These are phyloP conservation scores for Volucella zonaria DNA, from an alignment of 2,888 invertebrate species.

Conservation along the genomic window DNA sequence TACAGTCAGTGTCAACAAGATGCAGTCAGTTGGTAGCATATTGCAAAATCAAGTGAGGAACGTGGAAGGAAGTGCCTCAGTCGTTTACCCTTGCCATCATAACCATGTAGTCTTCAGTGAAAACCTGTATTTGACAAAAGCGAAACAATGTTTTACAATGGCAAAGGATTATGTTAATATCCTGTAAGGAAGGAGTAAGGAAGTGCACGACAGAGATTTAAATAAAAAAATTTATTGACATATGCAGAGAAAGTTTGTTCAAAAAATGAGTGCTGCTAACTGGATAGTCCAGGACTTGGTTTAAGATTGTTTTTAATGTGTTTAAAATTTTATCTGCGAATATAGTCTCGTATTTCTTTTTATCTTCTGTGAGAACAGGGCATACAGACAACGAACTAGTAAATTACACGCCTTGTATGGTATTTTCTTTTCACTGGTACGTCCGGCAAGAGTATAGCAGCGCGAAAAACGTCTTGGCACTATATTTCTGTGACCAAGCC, in stretches of 20 bases:
- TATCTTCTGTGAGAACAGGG: too few species aligned
- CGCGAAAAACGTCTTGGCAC: too few species aligned
- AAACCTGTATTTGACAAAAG: slow-evolving; percentile 59
- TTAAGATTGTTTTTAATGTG: too few species aligned
- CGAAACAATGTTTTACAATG: slow-evolving; percentile 51
- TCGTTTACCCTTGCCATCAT: slow-evolving; percentile 17
- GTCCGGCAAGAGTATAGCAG: too few species aligned
- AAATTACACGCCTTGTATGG: too few species aligned
- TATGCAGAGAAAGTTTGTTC: slow-evolving; percentile 53
- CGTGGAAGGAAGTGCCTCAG: neutral
- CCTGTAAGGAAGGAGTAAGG: slow-evolving; percentile 43
- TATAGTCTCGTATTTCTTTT: too few species aligned
- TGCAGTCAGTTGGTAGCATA: slow-evolving; percentile 56
- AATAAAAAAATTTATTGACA: slow-evolving; percentile 63
- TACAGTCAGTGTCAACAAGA: slow-evolving; percentile 53
- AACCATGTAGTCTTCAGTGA: neutral
- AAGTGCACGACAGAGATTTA: slow-evolving; percentile 11
- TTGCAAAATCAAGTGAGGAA: slow-evolving; percentile 40
- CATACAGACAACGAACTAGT: too few species aligned
- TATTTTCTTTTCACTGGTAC: too few species aligned
- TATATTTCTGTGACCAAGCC: too few species aligned
- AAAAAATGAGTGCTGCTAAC: neutral
- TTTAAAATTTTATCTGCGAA: too few species aligned
- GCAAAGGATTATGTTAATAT: slow-evolving; percentile 66
- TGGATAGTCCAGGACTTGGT: too few species aligned